Conservation (phyloP, 2,888 invertebrate genomes). For the Maniola hyperantus region DNA sequence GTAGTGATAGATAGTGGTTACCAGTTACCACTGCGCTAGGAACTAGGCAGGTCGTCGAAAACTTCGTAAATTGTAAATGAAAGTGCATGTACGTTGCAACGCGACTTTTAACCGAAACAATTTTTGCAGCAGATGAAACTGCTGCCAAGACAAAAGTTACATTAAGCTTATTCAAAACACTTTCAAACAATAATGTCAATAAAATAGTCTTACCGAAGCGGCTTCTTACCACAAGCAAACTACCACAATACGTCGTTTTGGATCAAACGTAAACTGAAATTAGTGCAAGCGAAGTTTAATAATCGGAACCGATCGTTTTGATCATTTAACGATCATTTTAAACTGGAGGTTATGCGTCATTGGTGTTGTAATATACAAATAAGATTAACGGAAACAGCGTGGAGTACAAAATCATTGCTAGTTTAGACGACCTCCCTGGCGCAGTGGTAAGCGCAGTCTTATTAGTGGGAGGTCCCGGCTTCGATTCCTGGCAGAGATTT, state of each 20-base stretch:
- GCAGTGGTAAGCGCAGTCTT: too few species aligned
- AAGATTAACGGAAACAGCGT: slow-evolving; percentile 34
- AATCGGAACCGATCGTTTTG: slow-evolving; percentile 53
- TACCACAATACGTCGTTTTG: slow-evolving; percentile 18
- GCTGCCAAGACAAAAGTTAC: not conserved
- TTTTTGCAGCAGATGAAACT: not conserved
- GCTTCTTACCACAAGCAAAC: slow-evolving; percentile 15
- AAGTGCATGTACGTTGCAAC: not conserved
- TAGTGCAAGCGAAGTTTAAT: slow-evolving; percentile 54
- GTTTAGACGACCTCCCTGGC: too few species aligned
- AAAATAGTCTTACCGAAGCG: slow-evolving; percentile 14
- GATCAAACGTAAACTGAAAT: slow-evolving; percentile 43
- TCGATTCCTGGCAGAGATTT: too few species aligned
- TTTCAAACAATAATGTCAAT: slow-evolving; percentile 12
- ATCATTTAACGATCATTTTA: slow-evolving; percentile 50
- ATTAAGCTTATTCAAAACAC: not conserved
- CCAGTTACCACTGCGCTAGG: too few species aligned
- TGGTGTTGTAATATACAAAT: slow-evolving; percentile 47
- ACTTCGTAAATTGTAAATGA: not conserved
- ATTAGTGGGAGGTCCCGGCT: too few species aligned
- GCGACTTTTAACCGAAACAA: not conserved
- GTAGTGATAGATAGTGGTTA: too few species aligned
- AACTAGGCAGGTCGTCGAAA: too few species aligned
- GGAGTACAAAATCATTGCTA: not conserved
- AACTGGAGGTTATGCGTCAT: slow-evolving; percentile 44